Evolutionary conservation across 1,140 invertebrate genomes (phyloP).

Genomic region (Papilio dardanus): DNA sequence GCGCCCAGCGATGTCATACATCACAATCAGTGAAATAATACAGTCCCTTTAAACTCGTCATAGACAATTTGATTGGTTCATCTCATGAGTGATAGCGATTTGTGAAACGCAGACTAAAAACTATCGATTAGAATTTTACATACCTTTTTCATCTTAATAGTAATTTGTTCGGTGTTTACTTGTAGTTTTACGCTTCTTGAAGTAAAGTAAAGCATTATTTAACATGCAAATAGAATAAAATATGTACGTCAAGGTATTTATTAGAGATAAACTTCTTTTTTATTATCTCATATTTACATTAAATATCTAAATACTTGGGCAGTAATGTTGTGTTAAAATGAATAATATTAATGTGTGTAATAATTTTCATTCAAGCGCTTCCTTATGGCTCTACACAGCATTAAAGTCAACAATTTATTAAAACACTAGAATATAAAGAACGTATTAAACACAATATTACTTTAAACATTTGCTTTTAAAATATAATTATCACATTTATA

Average conservation of each 20-base stretch:
- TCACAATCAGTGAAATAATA: conserved; percentile 68
- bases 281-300: not conserved
- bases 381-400: conserved; percentile 25
- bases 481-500: not conserved
- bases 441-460: not conserved
- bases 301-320: not conserved
- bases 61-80: conserved; percentile 45
- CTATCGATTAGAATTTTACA: not conserved
- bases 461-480: not conserved
- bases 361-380: conserved; percentile 20
- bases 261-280: too few relatives aligned
- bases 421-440: not conserved
- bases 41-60: conserved; percentile 52
- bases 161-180: too few relatives aligned
- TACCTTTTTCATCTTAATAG: not conserved
- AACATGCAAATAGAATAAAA: too few relatives aligned
- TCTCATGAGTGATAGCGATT: conserved; percentile 21
- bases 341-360: not conserved
- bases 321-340: conserved; percentile 10
- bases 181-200: too few relatives aligned
- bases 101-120: too few relatives aligned
- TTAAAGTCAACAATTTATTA: conserved; percentile 16
- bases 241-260: too few relatives aligned
- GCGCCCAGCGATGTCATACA: conserved; percentile 57
- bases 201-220: too few relatives aligned